Conservation (phyloP, 1,140 invertebrate genomes). For the Oncopodura yosiiana region DNA sequence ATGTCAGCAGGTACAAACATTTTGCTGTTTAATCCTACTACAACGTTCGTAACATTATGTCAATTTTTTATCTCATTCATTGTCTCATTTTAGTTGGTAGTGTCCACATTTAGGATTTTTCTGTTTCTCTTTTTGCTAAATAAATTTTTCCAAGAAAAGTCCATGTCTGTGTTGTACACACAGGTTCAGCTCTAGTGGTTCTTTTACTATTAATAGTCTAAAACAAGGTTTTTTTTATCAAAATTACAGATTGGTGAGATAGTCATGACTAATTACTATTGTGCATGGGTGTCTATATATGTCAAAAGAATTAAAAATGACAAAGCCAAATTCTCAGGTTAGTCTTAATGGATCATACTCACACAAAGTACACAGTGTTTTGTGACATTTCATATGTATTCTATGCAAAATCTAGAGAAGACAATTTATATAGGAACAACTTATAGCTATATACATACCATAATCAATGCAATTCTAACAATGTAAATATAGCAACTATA, state of each 20-base stretch:
- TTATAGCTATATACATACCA: no score
- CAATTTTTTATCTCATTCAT: background rate
- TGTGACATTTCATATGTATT: no score
- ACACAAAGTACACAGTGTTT: background rate
- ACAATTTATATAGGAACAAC: no score
- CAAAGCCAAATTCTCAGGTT: no score
- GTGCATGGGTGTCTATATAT: slow-evolving; percentile 38
- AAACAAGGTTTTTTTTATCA: background rate
- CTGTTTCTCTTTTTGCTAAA: background rate
- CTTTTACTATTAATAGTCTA: no score
- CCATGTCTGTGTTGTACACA: no score
- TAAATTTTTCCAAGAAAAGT: background rate
- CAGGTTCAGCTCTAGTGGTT: no score
- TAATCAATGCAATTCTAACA: no score
- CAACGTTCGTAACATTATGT: no score
- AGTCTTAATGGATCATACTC: no score
- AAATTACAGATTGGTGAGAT: slow-evolving; percentile 43
- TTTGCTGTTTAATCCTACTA: background rate
- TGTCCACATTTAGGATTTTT: background rate
- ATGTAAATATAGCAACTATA: no score
- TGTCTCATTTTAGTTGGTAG: background rate
- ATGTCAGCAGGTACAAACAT: slow-evolving; percentile 23
- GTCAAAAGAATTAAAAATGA: slow-evolving; percentile 24
- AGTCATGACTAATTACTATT: slow-evolving; percentile 46
- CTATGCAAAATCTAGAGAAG: no score